Base-by-base conservation (phyloP, 2,888 invertebrate genomes). In the Argyresthia albistria region DNA sequence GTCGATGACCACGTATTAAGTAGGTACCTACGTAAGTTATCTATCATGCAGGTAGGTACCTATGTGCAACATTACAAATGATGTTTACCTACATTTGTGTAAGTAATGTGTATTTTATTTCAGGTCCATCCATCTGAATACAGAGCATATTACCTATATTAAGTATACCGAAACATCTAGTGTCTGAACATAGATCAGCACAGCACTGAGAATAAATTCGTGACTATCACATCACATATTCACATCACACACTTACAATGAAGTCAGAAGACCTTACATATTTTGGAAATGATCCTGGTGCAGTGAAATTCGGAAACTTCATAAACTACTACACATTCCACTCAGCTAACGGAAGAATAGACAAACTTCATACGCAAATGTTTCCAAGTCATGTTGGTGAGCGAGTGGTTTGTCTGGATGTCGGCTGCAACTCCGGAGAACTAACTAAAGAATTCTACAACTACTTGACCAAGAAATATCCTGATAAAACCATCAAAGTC, bases 261-360 rank as follows among this genome's bases (percentile, higher is more conserved):
- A 57, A 59, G 47, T 12, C 55, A 7, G 61, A 66, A 25, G 73
- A 78, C 35, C 63, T 89, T 37, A 58, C 73, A 53, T 91, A 88
- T 66, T 76, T 76, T 65, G 88, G 83, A 12, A 78, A 83, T 53
- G 90, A 94, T 74, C 95, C 95, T 12, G 95, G 95, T 16, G 93
- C 95, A 39, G 93, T 93, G 0, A 90, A 90, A 69, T 90, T 88
- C 83, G 96, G 96, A 52, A 96, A 96, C 79, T 96, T 96, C 64
- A 95, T 94, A 55, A 95, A 96, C 78, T 96, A 96, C 70, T 96
- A 96, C 70, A 86, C 92, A 59, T 96, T 96, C 67, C 93, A 95
- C 77, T 90, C 93, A 52, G 90, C 92, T 25, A 84, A 89, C 54
- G 90, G 92, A 60, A 90, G 96, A 65, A 84, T 93, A 47, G 80